Percentiles rank a stretch among this genome's conserved stretches.
phyloP scores from a whole-genome alignment of 2,797 vertebrate species.

The Pantherophis vulpinus region DNA sequence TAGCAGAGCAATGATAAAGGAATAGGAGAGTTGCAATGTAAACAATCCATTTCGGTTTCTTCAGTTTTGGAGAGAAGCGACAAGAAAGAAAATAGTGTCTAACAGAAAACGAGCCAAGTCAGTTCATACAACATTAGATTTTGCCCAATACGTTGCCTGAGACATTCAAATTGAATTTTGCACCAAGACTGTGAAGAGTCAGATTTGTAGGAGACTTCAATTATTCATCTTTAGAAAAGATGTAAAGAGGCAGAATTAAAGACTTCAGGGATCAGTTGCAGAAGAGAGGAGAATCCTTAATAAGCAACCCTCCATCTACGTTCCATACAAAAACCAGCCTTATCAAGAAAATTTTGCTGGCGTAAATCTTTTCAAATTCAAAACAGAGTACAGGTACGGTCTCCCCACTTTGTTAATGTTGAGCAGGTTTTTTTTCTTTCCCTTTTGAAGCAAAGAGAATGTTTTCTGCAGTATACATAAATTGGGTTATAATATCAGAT shows the following conservation, averaged over 20 bases:
- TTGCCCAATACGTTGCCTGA: neutral
- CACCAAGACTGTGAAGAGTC: conserved; percentile 5
- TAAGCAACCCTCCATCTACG: conserved; percentile 31
- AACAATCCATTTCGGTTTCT: neutral
- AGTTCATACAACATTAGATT: neutral
- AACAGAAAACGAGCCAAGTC: neutral
- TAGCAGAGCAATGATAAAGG: neutral
- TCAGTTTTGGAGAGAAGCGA: neutral
- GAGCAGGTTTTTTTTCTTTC: conserved; percentile 7
- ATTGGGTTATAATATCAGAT: conserved; percentile 39
- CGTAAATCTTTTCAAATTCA: conserved; percentile 53
- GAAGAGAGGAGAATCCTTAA: conserved; percentile 39
- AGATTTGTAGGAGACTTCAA: conserved; percentile 13
- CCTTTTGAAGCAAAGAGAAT: conserved; percentile 29
- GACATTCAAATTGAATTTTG: conserved; percentile 3
- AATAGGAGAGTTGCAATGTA: neutral
- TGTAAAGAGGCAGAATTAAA: conserved; percentile 24
- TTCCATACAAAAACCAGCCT: conserved; percentile 26
- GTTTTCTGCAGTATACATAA: conserved; percentile 21
- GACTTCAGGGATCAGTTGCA: conserved; percentile 34
- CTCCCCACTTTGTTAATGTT: conserved; percentile 45
- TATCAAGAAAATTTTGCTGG: conserved; percentile 48
- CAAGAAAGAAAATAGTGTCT: neutral
- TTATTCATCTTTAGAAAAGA: conserved; percentile 42
- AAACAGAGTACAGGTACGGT: conserved; percentile 21